Evolutionary conservation across 35 echinoderm and acorn worm genomes (phyloP), one percentile per base, ranked within the genome.

Genomic region (Strongylocentrotus purpuratus): DNA sequence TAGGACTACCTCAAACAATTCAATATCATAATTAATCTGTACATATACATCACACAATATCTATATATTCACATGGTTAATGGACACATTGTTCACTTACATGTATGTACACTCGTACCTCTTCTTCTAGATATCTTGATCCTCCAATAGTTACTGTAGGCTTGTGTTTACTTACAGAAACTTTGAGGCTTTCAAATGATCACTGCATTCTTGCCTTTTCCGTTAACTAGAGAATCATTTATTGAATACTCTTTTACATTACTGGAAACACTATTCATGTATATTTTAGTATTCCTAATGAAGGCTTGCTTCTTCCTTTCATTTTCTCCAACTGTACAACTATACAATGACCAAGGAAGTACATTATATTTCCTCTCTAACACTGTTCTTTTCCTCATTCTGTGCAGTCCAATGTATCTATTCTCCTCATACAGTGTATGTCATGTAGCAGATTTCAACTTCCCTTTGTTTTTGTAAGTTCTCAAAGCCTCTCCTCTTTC

Each of bases 1-100:
- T 78, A 78, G 65, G 65, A 78, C 65, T 78, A 78, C 65, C 65
- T 78, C 65, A 78, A 78, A 78, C 65, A n/a, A 78, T 78, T n/a
- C 65, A 78, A 28, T 78, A 78, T 78, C 20, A 78, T 78, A 8
- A n/a, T 78, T 4, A 78, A 78, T 78, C 65, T 78, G 65, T 78
- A 78, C 65, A 55, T 41, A 41, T 41, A 78, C 65, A 78, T 78
- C 65, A 78, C 65, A 78, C 65, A n/a, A 25, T 78, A 78, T 78
- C 65, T 78, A 78, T 78, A 78, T 78, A 78, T 78, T 78, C 65
- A 78, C 65, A 78, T 78, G 25, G 15, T 55, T 55, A 11, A 55
- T 55, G 50, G 10, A 78, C n/a, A 78, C 65, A 28, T 18, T 78
- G 22, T 78, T 1, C 65, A n/a, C 20, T 4, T n/a, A 20, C 61